These are phyloP conservation scores for Zaprionus camerounensis DNA, from an alignment of 1,140 invertebrate species.

Conservation along the genomic window DNA sequence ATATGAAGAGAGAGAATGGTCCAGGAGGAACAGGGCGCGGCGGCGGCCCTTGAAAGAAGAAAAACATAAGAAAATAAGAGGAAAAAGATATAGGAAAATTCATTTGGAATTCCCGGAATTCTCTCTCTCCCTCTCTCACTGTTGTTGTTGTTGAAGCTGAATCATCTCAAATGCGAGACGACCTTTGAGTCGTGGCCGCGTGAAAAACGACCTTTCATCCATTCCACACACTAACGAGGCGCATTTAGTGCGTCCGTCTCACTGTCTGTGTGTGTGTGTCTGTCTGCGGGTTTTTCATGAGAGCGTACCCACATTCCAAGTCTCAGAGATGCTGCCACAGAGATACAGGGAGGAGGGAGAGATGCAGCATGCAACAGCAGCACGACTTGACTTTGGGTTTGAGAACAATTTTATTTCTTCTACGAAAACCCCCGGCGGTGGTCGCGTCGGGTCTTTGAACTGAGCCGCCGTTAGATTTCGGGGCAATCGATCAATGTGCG, in stretches of 20 bases:
- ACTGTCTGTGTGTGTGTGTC: constrained; percentile 19
- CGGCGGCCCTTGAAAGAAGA: constrained; percentile 56
- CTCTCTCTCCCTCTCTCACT: constrained; percentile 13
- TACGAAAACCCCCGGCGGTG: constrained; percentile 45
- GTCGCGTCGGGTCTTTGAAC: constrained; percentile 65
- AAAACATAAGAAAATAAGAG: constrained; percentile 42
- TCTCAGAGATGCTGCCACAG: constrained; percentile 55
- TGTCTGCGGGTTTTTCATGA: constrained; percentile 57
- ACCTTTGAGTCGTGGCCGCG: constrained; percentile 73
- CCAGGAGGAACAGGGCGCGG: constrained; percentile 49
- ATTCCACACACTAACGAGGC: constrained; percentile 77
- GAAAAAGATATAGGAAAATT: constrained; percentile 61
- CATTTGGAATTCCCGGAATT: constrained; percentile 79
- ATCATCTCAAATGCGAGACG: constrained; percentile 68
- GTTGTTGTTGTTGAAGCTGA: constrained; percentile 47
- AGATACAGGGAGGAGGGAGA: constrained; percentile 28
- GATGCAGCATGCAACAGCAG: constrained; percentile 29
- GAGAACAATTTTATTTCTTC: constrained; percentile 72
- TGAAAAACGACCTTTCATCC: constrained; percentile 81
- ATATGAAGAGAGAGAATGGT: constrained; percentile 30
- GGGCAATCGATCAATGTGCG: constrained; percentile 76
- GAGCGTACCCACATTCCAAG: constrained; percentile 72
- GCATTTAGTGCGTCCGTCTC: constrained; percentile 54
- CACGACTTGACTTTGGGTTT: constrained; percentile 79
- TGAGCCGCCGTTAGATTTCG: constrained; percentile 69